Conservation (phyloP, 2,113 vertebrate genomes). For the Pangasianodon hypophthalmus region DNA sequence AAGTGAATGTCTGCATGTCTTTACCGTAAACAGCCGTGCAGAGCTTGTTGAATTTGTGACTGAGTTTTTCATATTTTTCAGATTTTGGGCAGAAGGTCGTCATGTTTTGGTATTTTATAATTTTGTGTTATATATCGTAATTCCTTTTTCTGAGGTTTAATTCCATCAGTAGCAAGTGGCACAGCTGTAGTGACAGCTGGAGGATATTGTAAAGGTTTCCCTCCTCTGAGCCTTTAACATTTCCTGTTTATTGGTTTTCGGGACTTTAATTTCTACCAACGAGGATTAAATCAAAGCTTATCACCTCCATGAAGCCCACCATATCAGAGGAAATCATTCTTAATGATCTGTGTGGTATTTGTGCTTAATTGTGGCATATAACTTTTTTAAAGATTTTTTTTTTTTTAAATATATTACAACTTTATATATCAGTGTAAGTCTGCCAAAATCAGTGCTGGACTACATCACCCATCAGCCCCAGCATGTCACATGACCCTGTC, state of each 20-base stretch:
- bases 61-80: neutral
- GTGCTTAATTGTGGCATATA: neutral
- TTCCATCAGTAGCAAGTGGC: neutral
- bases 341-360: neutral
- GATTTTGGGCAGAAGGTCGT: neutral
- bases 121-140: neutral
- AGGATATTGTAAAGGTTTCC: neutral
- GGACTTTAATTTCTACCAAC: neutral
- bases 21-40: constrained; percentile 26
- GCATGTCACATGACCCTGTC: too few species aligned
- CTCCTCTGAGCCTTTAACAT: neutral
- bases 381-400: neutral
- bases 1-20: constrained; percentile 53
- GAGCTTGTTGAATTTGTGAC: neutral
- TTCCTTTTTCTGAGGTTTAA: neutral
- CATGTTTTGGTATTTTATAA: neutral
- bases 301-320: neutral
- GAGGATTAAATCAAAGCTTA: neutral
- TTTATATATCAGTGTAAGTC: neutral
- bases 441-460: too few species aligned
- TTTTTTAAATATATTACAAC: neutral
- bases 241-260: neutral
- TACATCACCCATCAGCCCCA: too few species aligned
- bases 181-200: neutral
- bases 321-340: neutral